phyloP scores from a whole-genome alignment of 2,797 vertebrate genomes.

The Peromyscus eremicus region DNA sequence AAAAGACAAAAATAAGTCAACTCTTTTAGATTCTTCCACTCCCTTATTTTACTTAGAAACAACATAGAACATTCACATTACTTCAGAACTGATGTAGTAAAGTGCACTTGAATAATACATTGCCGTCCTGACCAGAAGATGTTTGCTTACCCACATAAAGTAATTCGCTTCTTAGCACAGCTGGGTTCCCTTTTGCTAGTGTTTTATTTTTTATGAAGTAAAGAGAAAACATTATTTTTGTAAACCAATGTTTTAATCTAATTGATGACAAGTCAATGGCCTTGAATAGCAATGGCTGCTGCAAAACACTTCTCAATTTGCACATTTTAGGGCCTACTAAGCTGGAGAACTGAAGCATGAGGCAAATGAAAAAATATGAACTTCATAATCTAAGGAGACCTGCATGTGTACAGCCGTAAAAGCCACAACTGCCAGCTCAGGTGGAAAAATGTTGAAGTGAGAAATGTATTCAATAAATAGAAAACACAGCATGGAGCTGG shows the following conservation, averaged over 20 bases:
- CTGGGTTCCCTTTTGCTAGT: constrained; percentile 94
- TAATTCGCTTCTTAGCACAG: constrained; percentile 95
- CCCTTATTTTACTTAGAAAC: constrained; percentile 84
- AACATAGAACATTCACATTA: constrained; percentile 88
- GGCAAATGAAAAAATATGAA: constrained; percentile 92
- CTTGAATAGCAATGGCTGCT: constrained; percentile 92
- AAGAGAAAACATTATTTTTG: constrained; percentile 93
- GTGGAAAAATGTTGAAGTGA: constrained; percentile 99
- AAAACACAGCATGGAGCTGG: constrained; percentile 98
- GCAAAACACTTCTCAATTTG: constrained; percentile 95
- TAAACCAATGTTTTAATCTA: constrained; percentile 94
- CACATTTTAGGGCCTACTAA: constrained; percentile 96
- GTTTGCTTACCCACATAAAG: constrained; percentile 96
- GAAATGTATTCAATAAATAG: constrained; percentile 99
- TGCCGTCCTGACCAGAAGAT: constrained; percentile 93
- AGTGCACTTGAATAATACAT: constrained; percentile 97
- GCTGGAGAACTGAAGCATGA: constrained; percentile 93
- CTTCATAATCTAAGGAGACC: constrained; percentile 92
- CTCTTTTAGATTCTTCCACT: constrained; percentile 34
- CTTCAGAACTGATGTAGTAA: constrained; percentile 93
- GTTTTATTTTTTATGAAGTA: constrained; percentile 98
- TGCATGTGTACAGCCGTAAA: constrained; percentile 94
- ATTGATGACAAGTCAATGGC: constrained; percentile 92
- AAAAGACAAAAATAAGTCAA: constrained; percentile 56
- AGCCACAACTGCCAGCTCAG: constrained; percentile 99